A percentile compares a stretch with the other conserved stretches of the same genome.
Conservation (phyloP, 2,888 invertebrate species). For the Congeria kusceri region DNA sequence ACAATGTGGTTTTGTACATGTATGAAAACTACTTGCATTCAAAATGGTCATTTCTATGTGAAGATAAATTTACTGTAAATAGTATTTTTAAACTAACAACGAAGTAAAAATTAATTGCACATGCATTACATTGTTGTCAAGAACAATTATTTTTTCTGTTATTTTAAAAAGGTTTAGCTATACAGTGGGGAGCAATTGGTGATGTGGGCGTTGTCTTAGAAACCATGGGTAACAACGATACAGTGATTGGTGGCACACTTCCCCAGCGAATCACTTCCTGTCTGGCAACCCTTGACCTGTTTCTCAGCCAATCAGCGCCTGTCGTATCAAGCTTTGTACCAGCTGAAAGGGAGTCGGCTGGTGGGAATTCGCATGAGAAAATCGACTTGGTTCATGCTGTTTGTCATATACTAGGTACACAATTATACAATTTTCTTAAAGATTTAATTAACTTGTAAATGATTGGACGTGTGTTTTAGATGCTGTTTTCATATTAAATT, state of each 20-base stretch:
- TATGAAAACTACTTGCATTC: no score
- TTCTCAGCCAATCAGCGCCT: constrained; percentile 92
- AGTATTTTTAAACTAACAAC: no score
- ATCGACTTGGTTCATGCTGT: constrained; percentile 92
- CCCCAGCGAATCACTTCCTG: constrained; percentile 98
- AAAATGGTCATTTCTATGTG: no score
- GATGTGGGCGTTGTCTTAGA: constrained; percentile 97
- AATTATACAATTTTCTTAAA: background rate
- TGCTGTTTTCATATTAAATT: no score
- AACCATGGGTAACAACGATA: constrained; percentile 94
- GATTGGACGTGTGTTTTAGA: no score
- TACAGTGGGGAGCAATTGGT: constrained; percentile 99
- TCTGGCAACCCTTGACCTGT: constrained; percentile 93
- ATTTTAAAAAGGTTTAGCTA: constrained; percentile 88
- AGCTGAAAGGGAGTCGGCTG: constrained; percentile 91
- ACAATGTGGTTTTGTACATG: no score
- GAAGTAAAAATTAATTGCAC: no score
- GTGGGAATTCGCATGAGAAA: constrained; percentile 84
- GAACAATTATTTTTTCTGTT: background rate
- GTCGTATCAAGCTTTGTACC: constrained; percentile 90
- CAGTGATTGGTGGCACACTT: constrained; percentile 96
- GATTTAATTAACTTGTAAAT: no score
- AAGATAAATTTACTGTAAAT: no score
- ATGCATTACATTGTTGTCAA: background rate
- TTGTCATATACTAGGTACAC: constrained; percentile 93